Percentiles rank a stretch among this genome's conserved stretches.
These are phyloP conservation scores for Hydropsyche betteni DNA, from an alignment of 2,888 invertebrate species.

Conservation along the genomic window DNA sequence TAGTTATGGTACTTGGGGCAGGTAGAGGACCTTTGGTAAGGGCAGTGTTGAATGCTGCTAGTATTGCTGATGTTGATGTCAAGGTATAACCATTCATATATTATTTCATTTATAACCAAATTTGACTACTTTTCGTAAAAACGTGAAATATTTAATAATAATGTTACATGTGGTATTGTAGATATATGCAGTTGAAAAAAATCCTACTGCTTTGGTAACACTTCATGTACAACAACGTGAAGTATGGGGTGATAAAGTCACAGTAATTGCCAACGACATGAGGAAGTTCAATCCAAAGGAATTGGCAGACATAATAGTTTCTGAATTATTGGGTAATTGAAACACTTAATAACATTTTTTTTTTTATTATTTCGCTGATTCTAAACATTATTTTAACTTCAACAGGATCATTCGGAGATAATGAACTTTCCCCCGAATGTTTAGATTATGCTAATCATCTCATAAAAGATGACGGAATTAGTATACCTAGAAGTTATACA, in stretches of 20 bases:
- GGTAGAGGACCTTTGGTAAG: slow-evolving; percentile 95
- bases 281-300: slow-evolving; percentile 81
- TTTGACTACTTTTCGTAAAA: not conserved
- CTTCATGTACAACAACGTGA: slow-evolving; percentile 78
- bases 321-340: slow-evolving; percentile 84
- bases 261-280: slow-evolving; percentile 88
- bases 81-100: too few species aligned
- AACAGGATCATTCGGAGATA: slow-evolving; percentile 92
- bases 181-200: slow-evolving; percentile 97
- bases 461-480: slow-evolving; percentile 85
- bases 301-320: slow-evolving; percentile 93
- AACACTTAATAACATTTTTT: slow-evolving; percentile 21
- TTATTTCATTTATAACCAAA: not conserved
- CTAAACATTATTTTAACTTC: not conserved
- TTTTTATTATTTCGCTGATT: not conserved
- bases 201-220: slow-evolving; percentile 93
- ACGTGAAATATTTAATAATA: slow-evolving; percentile 31
- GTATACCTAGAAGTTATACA: slow-evolving; percentile 89
- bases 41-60: slow-evolving; percentile 83
- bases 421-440: slow-evolving; percentile 98
- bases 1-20: slow-evolving; percentile 92
- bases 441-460: slow-evolving; percentile 92
- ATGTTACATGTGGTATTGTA: slow-evolving; percentile 53
- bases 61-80: slow-evolving; percentile 70
- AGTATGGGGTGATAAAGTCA: slow-evolving; percentile 80